Percentiles rank a stretch among this genome's conserved stretches.
Conservation (phyloP, 2,797 vertebrate genomes). For the Ciconia nigra region DNA sequence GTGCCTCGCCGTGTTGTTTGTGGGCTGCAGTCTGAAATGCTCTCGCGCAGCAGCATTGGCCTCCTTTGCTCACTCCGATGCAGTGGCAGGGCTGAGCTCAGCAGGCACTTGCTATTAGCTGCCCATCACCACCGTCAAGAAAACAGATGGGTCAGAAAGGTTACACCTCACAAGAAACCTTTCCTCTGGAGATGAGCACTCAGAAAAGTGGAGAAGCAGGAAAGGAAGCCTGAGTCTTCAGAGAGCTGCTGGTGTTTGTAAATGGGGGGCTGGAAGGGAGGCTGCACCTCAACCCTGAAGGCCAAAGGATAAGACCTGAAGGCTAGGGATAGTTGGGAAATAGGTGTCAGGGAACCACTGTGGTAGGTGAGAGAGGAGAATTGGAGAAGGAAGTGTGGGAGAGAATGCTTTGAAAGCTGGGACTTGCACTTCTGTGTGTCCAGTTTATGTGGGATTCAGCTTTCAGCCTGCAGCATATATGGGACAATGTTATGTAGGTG, state of each 20-base stretch:
- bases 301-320: not conserved
- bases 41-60: not conserved
- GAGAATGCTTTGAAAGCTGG: fast-evolving
- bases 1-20: fast-evolving
- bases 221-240: not conserved
- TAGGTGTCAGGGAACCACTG: not conserved
- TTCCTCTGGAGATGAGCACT: not conserved
- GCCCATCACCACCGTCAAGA: not conserved
- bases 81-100: not conserved
- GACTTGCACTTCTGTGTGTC: not conserved
- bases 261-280: not conserved
- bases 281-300: not conserved
- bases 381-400: not conserved
- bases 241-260: not conserved
- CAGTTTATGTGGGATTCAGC: not conserved
- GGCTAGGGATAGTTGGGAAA: not conserved
- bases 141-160: not conserved
- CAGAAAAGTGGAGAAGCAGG: not conserved
- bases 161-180: not conserved
- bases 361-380: not conserved
- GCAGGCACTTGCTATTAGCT: not conserved
- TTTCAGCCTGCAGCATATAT: not conserved
- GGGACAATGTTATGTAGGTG: not conserved
- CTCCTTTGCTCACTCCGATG: not conserved
- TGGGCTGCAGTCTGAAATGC: not conserved